Evolutionary conservation across 2,888 invertebrate genomes (phyloP).

Genomic region (Hydroisotoma schaefferi): DNA sequence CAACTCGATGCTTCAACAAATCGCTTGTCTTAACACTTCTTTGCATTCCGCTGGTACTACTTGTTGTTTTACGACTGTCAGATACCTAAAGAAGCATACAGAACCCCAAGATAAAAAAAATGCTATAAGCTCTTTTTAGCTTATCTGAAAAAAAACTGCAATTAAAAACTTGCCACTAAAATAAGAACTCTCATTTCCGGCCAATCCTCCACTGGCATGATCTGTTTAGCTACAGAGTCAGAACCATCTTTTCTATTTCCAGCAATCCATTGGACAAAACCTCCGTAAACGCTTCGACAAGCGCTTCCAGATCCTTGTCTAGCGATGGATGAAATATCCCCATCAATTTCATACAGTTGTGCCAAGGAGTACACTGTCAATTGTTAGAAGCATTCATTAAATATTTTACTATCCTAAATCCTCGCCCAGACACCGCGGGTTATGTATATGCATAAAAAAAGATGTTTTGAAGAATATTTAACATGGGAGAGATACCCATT

Average conservation of each 20-base stretch:
- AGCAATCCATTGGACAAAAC: conserved; percentile 89
- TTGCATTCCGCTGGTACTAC: conserved; percentile 89
- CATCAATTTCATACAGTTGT: conserved; percentile 66
- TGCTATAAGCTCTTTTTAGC: no score
- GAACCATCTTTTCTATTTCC: conserved; percentile 64
- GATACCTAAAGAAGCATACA: conserved; percentile 54
- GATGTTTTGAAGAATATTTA: no score
- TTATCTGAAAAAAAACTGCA: neutral
- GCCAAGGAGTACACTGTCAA: conserved; percentile 73
- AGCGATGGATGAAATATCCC: conserved; percentile 72
- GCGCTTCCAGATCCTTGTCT: conserved; percentile 89
- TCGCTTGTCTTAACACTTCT: conserved; percentile 74
- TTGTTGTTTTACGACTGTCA: conserved; percentile 74
- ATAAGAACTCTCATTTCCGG: conserved; percentile 83
- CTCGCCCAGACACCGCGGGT: no score
- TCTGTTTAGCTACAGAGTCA: conserved; percentile 73
- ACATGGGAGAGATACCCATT: no score
- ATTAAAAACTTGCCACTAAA: conserved; percentile 65
- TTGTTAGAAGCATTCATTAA: no score
- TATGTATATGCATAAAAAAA: no score
- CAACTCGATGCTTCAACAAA: conserved; percentile 70
- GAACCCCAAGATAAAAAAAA: neutral
- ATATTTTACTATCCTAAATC: neutral
- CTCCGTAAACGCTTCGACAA: conserved; percentile 88
- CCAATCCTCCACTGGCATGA: conserved; percentile 77